Conservation (phyloP, 2,797 vertebrate genomes). For the Morelia viridis region DNA sequence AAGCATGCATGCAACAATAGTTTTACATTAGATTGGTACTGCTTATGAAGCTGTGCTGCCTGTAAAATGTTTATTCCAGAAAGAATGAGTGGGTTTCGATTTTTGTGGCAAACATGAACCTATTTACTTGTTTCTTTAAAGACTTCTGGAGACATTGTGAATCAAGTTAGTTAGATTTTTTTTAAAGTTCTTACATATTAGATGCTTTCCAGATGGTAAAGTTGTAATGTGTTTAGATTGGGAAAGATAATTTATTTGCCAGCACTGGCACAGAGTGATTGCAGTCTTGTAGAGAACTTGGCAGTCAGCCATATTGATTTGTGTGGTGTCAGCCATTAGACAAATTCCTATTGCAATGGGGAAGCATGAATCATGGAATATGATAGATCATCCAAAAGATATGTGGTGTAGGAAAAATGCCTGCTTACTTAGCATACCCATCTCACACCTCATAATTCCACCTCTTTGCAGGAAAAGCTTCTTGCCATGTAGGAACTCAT, state of each 20-base stretch:
- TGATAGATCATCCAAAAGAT: conserved; percentile 45
- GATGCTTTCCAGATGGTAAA: background rate
- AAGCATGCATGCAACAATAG: background rate
- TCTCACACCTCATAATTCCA: conserved; percentile 25
- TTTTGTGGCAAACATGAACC: background rate
- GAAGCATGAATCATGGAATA: conserved; percentile 52
- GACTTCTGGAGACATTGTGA: background rate
- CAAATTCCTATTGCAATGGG: conserved; percentile 43
- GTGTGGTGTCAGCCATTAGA: conserved; percentile 41
- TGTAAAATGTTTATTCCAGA: background rate
- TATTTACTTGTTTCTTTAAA: conserved; percentile 7
- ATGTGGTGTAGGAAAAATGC: conserved; percentile 9
- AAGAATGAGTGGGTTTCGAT: background rate
- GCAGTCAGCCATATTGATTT: conserved; percentile 38
- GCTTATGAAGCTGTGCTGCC: background rate
- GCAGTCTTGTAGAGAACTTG: conserved; percentile 18
- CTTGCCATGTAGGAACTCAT: background rate
- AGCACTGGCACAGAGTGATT: background rate
- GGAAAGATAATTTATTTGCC: background rate
- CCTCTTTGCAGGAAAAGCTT: background rate
- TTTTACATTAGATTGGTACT: background rate
- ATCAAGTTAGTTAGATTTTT: background rate
- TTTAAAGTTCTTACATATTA: background rate
- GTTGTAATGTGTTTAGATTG: conserved; percentile 14
- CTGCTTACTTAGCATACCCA: background rate